A percentile compares a stretch with the other conserved stretches of the same genome.
These are phyloP conservation scores for Chiloscyllium plagiosum DNA, from an alignment of 2,113 vertebrate genomes.

Conservation along the genomic window DNA sequence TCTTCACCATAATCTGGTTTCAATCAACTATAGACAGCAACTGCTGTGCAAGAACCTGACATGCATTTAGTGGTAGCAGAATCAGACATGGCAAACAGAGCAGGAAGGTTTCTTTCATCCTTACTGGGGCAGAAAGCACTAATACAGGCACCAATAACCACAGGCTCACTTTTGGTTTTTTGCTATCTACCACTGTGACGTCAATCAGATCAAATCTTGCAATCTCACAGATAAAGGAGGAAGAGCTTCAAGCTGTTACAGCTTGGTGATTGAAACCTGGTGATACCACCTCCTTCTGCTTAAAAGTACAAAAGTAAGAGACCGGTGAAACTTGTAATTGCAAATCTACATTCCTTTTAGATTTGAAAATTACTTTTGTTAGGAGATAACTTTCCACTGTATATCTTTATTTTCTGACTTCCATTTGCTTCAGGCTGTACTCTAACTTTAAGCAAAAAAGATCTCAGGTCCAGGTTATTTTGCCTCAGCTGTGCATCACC, in stretches of 20 bases:
- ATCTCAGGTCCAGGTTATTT: not conserved
- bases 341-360: not conserved
- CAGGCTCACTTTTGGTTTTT: not conserved
- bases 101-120: not conserved
- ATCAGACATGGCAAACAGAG: no score
- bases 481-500: not conserved
- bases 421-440: not conserved
- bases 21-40: constrained; percentile 7
- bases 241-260: not conserved
- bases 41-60: constrained; percentile 1
- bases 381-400: not conserved
- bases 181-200: constrained; percentile 24
- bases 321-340: not conserved
- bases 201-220: constrained; percentile 32
- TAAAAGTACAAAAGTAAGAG: constrained; percentile 16
- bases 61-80: not conserved
- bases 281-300: not conserved
- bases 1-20: constrained; percentile 7
- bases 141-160: not conserved
- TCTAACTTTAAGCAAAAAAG: not conserved
- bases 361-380: not conserved
- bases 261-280: not conserved
- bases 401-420: not conserved
- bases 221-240: constrained; percentile 16
- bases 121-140: not conserved